phyloP scores from a whole-genome alignment of 53 echinoderm and acorn worm species.

The Echinometra lucunter region DNA sequence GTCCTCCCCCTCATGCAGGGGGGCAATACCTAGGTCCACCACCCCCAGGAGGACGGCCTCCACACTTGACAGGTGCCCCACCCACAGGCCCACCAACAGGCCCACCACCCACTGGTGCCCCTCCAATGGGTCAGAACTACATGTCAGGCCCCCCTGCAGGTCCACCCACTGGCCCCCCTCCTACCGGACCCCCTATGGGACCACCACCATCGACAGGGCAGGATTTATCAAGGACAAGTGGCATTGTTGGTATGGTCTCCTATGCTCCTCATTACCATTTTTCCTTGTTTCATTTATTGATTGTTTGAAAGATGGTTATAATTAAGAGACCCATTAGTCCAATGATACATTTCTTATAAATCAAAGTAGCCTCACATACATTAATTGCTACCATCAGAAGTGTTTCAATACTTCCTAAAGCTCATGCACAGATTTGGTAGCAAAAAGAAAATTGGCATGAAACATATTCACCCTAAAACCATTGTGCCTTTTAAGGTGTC shows the following conservation, averaged over 20 bases:
- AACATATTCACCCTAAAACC: no score
- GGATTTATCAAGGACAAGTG: slow-evolving; percentile 41
- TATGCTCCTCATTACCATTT: not conserved
- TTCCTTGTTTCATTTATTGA: no score
- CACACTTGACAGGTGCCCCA: slow-evolving; percentile 25
- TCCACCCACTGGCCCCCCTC: slow-evolving; percentile 72
- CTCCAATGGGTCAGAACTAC: slow-evolving; percentile 63
- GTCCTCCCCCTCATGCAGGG: slow-evolving; percentile 55
- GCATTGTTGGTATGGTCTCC: slow-evolving; percentile 31
- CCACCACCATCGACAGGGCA: slow-evolving; percentile 48
- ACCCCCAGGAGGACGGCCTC: slow-evolving; percentile 55
- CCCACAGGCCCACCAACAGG: slow-evolving; percentile 53
- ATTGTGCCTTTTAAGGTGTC: no score
- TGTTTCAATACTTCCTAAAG: no score
- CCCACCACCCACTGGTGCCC: slow-evolving; percentile 60
- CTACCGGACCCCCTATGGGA: slow-evolving; percentile 53
- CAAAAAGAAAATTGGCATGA: no score
- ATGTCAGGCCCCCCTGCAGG: slow-evolving; percentile 73
- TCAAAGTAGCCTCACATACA: no score
- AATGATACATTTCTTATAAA: no score
- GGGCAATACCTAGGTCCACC: slow-evolving; percentile 64
- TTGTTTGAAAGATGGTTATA: no score
- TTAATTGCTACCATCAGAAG: no score
- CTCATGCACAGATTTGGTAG: no score
- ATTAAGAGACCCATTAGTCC: no score